These are phyloP conservation scores for Caenorhabditis panamensis DNA, from an alignment of 2,888 invertebrate species.

Conservation along the genomic window DNA sequence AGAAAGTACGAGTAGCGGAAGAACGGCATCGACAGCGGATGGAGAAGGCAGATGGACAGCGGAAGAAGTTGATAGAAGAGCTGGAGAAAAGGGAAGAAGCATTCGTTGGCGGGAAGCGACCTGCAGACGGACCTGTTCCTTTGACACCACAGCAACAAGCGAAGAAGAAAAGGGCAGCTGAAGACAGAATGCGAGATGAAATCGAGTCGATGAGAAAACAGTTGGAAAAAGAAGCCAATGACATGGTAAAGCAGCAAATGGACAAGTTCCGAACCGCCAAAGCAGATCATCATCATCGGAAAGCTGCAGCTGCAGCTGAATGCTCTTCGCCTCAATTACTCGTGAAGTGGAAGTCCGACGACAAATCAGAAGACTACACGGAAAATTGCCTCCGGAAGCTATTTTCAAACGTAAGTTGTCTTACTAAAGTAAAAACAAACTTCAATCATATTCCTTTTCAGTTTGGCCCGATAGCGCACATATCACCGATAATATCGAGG, in stretches of 20 bases:
- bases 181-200: slow-evolving; percentile 53
- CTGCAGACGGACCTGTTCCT: slow-evolving; percentile 15
- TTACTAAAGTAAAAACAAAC: background rate
- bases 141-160: slow-evolving; percentile 41
- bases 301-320: background rate
- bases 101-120: slow-evolving; percentile 37
- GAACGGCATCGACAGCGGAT: slow-evolving; percentile 58
- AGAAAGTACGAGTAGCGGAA: slow-evolving; percentile 53
- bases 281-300: slow-evolving; percentile 35
- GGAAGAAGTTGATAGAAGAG: slow-evolving; percentile 62
- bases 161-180: slow-evolving; percentile 43
- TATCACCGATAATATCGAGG: slow-evolving; percentile 37
- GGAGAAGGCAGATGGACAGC: slow-evolving; percentile 68
- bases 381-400: slow-evolving; percentile 34
- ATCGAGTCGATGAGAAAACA: slow-evolving; percentile 63
- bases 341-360: slow-evolving; percentile 50
- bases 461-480: slow-evolving; percentile 46
- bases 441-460: slow-evolving; percentile 9
- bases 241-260: slow-evolving; percentile 60
- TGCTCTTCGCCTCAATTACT: slow-evolving; percentile 32
- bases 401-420: slow-evolving; percentile 36
- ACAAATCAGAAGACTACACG: slow-evolving; percentile 36
- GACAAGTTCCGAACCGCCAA: slow-evolving; percentile 23
- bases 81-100: slow-evolving; percentile 64
- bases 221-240: slow-evolving; percentile 62